A percentile compares a stretch with the other conserved stretches of the same genome.
These are phyloP conservation scores for Strongylocentrotus purpuratus DNA, from an alignment of 35 echinoderm and acorn worm genomes.

Conservation along the genomic window DNA sequence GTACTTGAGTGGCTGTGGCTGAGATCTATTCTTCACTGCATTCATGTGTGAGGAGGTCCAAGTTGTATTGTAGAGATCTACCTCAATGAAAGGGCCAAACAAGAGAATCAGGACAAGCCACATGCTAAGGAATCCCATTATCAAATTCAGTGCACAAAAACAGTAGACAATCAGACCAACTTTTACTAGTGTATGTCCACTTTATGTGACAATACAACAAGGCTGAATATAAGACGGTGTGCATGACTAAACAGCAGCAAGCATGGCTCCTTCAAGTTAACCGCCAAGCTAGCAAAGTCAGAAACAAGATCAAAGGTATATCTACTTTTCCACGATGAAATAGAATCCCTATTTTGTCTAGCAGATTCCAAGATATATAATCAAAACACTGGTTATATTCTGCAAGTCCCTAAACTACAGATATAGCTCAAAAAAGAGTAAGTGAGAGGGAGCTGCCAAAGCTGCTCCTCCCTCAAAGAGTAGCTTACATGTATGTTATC, in stretches of 20 bases:
- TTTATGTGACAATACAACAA: neutral
- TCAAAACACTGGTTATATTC: slow-evolving; percentile 5
- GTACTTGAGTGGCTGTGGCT: neutral
- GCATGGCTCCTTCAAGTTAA: slow-evolving; percentile 5
- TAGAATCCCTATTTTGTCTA: neutral
- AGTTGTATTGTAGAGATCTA: neutral
- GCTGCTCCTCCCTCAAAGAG: slow-evolving; percentile 13
- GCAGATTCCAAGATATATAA: slow-evolving; percentile 18
- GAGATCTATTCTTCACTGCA: neutral
- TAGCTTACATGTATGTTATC: too few species aligned
- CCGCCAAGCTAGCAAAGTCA: neutral
- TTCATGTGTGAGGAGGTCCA: neutral
- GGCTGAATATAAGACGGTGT: neutral
- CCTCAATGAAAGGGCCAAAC: neutral
- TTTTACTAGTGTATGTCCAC: neutral
- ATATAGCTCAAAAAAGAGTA: neutral
- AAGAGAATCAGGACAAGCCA: neutral
- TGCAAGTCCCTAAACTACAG: neutral
- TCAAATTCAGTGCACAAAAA: neutral
- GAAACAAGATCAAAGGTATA: neutral
- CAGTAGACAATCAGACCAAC: neutral
- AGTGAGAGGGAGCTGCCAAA: neutral
- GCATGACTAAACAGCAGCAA: neutral
- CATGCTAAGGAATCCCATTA: neutral
- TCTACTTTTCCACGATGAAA: neutral